phyloP scores from a whole-genome alignment of 2,888 invertebrate species.

The Hypolimnas misippus region DNA sequence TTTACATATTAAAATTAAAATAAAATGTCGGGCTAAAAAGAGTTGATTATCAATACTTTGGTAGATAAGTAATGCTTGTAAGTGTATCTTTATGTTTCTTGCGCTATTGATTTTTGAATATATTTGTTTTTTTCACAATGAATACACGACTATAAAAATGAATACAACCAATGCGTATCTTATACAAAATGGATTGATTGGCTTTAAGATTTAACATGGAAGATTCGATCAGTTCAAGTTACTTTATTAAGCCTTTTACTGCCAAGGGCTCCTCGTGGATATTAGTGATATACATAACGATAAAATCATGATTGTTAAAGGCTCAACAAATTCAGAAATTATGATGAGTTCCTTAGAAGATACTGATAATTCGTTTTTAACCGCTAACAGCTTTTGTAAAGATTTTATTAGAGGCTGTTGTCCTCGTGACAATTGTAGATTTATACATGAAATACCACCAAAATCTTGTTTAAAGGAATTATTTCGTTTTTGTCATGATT shows the following conservation, averaged over 20 bases:
- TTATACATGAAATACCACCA: constrained; percentile 70
- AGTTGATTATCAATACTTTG: too few species aligned
- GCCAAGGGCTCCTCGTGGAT: too few species aligned
- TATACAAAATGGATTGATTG: neutral
- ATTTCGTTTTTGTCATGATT: constrained; percentile 84
- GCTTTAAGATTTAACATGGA: neutral
- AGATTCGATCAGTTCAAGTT: neutral
- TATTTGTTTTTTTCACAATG: neutral
- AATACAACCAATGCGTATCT: neutral
- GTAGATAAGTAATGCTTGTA: neutral
- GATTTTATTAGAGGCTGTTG: constrained; percentile 81
- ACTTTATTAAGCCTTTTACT: neutral
- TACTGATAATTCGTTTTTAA: constrained; percentile 52
- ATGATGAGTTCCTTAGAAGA: constrained; percentile 61
- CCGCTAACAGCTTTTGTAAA: constrained; percentile 67
- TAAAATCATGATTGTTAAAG: constrained; percentile 53
- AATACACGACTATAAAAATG: neutral
- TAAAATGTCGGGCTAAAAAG: neutral
- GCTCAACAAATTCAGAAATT: constrained; percentile 47
- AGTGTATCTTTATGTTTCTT: too few species aligned
- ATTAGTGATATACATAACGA: neutral
- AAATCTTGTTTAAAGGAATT: constrained; percentile 65
- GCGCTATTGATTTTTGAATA: neutral
- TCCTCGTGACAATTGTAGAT: constrained; percentile 81
- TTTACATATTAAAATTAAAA: constrained; percentile 1